Evolutionary conservation across 2,113 vertebrate genomes (phyloP), one percentile per base, ranked within the genome.

Genomic region (Bufo gargarizans): DNA sequence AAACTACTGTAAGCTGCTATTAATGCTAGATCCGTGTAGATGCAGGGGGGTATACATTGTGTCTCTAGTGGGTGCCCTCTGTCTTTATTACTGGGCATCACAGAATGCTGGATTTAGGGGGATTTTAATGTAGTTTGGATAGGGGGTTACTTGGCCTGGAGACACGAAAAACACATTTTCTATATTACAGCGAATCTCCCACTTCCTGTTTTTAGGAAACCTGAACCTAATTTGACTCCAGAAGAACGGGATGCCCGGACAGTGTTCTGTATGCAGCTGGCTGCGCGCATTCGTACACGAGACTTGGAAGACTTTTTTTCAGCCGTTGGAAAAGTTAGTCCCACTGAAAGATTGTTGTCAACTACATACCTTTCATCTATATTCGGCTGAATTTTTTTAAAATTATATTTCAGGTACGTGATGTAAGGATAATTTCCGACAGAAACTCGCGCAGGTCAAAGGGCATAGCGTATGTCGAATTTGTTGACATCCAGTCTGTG

Each of bases 401-500:
- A 47, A 19, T 71, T 79, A 0, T 10, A 8, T 81, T 9, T 20
- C 61, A 95, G 93, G 93, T 94, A 55, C 92, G 90, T n/a, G 94
- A 94, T 3, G 93, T 94, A 22, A 90, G 91, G 55, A 94, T 95
- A 69, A 93, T 94, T 88, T 93, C 93, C 3, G 93, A 94, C 90
- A 89, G 92, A 33, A 94, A 94, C 77, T 94, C 94, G 3, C 91
- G 91, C 8, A 88, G 91, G 33, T 94, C 93, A 14, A 93, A 94
- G 89, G 94, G 93, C 71, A 93, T 94, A 1, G 92, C 93, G 6
- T 94, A 93, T 3, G 92, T 94, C 7, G 93, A 95, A 86, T 94
- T 95, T 89, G 92, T 92, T 47, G 93, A 93, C 55, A 93, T 95
- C 55, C 91, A 93, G n/a, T 92, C 93, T 6, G 92, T 94, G 63